Conservation (phyloP, 2,113 vertebrate genomes). For the Otolemur garnettii region DNA sequence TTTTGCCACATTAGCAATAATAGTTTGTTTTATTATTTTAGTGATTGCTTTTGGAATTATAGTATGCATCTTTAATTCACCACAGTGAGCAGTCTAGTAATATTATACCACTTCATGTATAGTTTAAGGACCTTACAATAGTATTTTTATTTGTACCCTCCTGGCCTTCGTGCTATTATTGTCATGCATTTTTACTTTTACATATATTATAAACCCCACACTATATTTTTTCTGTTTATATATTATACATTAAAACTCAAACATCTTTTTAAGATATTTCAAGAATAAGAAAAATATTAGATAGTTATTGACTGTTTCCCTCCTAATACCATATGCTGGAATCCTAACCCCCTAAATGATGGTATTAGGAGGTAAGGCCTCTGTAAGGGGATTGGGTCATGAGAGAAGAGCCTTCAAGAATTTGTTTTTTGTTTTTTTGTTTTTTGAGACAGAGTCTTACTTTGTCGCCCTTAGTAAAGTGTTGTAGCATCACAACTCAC, state of each 20-base stretch:
- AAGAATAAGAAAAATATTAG: constrained; percentile 18
- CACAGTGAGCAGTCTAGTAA: not conserved
- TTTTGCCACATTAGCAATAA: not conserved
- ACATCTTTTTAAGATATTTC: constrained; percentile 6
- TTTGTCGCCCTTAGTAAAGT: too few species aligned
- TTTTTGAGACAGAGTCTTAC: too few species aligned
- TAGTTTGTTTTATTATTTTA: not conserved
- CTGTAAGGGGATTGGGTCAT: not conserved
- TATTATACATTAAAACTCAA: not conserved
- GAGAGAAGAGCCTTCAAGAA: not conserved
- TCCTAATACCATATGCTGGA: not conserved
- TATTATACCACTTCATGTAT: not conserved
- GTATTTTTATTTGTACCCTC: not conserved
- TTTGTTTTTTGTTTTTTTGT: too few species aligned
- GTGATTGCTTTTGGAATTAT: not conserved
- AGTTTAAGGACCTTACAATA: not conserved
- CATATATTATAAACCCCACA: not conserved
- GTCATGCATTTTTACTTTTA: not conserved
- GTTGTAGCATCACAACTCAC: too few species aligned
- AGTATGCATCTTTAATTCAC: not conserved
- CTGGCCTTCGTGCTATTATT: not conserved
- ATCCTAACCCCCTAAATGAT: not conserved
- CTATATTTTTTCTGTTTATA: not conserved
- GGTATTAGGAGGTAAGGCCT: not conserved
- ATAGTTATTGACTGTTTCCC: not conserved